Evolutionary conservation across 2,113 vertebrate genomes (phyloP), one percentile per base, ranked within the genome.

Genomic region (Chloebia gouldiae): DNA sequence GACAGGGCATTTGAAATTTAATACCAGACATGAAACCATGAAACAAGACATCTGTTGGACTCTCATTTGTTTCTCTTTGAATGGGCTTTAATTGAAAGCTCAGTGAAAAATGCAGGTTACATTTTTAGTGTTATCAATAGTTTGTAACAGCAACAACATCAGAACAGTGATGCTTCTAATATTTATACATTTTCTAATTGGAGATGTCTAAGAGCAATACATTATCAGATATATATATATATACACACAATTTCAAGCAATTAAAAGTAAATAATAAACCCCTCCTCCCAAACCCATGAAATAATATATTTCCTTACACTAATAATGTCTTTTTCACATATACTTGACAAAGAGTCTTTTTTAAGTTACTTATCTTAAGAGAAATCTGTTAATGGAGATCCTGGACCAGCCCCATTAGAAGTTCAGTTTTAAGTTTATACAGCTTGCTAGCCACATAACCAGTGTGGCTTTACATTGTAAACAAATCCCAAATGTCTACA

Each of bases 61-160:
- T 83, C 97, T 95, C 85, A 85, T 94, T 81, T 94, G 88, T 96
- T 95, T 98, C 97, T 94, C 97, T 98, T 98, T 94, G 93, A 98
- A 97, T 76, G 97, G 97, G 97, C 96, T 98, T 98, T 98, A 98
- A 98, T 98, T 97, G 97, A 98, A 97, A 98, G 97, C 87, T 89
- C 96, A 93, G 97, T 98, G 97, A 97, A 97, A 98, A 98, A 98
- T 95, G 96, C 97, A 98, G 97, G 96, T 98, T 98, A 98, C 98
- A 98, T 97, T 97, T 96, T 98, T 97, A 98, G 98, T 97, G 96
- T 97, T 97, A 98, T 97, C 97, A 93, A 97, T 97, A 97, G 47
- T 85, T 96, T 97, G 90, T 81, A 98, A 98, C 96, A 97, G 96
- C 96, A 96, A 95, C 92, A 95, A 98, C 95, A 97, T 96, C 95